These are phyloP conservation scores for Leucoma salicis DNA, from an alignment of 2,888 invertebrate genomes.

Conservation along the genomic window DNA sequence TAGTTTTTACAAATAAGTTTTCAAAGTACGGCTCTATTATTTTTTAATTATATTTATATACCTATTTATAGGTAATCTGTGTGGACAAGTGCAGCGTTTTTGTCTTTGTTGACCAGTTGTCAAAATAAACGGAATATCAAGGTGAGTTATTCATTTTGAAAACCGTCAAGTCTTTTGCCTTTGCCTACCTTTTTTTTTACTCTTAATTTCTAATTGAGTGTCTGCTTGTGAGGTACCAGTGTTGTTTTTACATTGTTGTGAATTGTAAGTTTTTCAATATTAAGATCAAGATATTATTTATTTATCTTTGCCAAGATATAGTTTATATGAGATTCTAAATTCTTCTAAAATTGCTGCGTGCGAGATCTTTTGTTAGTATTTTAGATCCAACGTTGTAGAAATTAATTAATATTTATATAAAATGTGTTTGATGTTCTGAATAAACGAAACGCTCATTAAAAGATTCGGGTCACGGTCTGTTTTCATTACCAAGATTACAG, in stretches of 20 bases:
- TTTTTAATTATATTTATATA: too few relatives aligned
- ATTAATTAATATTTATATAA: slow-evolving; percentile 8
- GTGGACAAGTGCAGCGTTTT: slow-evolving; percentile 38
- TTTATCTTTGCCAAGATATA: too few relatives aligned
- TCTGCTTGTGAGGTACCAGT: too few relatives aligned
- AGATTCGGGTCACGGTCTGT: slow-evolving; percentile 31
- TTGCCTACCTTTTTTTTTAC: slow-evolving; percentile 21
- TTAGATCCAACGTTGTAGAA: slow-evolving; percentile 18
- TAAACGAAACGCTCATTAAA: slow-evolving; percentile 23
- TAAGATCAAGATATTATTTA: too few relatives aligned
- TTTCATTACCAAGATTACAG: slow-evolving; percentile 15
- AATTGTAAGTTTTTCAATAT: too few relatives aligned
- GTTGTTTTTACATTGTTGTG: too few relatives aligned
- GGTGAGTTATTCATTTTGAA: slow-evolving; percentile 61
- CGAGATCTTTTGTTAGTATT: slow-evolving; percentile 31
- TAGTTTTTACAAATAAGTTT: slow-evolving; percentile 6
- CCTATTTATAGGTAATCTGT: neutral
- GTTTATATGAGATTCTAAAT: slow-evolving; percentile 46
- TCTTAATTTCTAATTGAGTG: too few relatives aligned
- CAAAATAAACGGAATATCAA: slow-evolving; percentile 67
- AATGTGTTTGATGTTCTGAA: slow-evolving; percentile 25
- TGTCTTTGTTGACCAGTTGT: slow-evolving; percentile 71
- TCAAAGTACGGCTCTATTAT: slow-evolving; percentile 6
- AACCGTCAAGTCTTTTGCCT: slow-evolving; percentile 36
- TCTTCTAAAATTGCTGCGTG: slow-evolving; percentile 39